These are phyloP conservation scores for Rhodophaea formosa DNA, from an alignment of 2,888 invertebrate species.

Conservation along the genomic window DNA sequence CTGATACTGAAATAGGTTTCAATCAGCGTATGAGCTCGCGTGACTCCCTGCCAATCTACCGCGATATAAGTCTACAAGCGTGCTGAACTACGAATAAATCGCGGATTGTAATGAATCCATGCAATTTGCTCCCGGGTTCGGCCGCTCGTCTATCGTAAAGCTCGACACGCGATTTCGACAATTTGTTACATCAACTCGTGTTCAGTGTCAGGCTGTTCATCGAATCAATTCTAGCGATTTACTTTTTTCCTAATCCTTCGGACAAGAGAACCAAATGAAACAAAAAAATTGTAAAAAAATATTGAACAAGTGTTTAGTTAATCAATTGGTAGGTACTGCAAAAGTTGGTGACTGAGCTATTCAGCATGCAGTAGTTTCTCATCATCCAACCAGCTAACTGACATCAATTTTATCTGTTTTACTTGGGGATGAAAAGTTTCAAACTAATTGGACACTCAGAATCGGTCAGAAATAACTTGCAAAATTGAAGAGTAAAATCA, in stretches of 20 bases:
- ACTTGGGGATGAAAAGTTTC: too few relatives aligned
- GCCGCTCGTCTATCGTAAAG: slow-evolving; percentile 34
- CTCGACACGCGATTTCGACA: slow-evolving; percentile 48
- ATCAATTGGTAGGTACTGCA: too few relatives aligned
- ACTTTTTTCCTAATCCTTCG: not conserved
- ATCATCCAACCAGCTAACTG: too few relatives aligned
- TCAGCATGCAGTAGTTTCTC: too few relatives aligned
- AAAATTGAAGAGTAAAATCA: too few relatives aligned
- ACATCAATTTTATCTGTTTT: too few relatives aligned
- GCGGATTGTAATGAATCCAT: slow-evolving; percentile 64
- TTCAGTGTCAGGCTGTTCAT: slow-evolving; percentile 43
- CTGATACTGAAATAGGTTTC: slow-evolving; percentile 67
- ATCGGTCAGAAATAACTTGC: too few relatives aligned
- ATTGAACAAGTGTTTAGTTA: too few relatives aligned
- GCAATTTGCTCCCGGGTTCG: slow-evolving; percentile 50
- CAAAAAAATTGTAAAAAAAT: slow-evolving; percentile 30
- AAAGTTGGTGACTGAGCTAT: too few relatives aligned
- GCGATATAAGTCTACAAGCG: slow-evolving; percentile 73
- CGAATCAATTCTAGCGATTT: slow-evolving; percentile 30
- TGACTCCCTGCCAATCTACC: slow-evolving; percentile 63
- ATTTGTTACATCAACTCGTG: slow-evolving; percentile 62
- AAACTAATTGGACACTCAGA: too few relatives aligned
- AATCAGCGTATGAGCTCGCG: slow-evolving; percentile 58
- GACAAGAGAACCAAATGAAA: not conserved
- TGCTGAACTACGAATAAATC: slow-evolving; percentile 70